Evolutionary conservation across 2,888 invertebrate genomes (phyloP).

Genomic region (Cerastis rubricosa): DNA sequence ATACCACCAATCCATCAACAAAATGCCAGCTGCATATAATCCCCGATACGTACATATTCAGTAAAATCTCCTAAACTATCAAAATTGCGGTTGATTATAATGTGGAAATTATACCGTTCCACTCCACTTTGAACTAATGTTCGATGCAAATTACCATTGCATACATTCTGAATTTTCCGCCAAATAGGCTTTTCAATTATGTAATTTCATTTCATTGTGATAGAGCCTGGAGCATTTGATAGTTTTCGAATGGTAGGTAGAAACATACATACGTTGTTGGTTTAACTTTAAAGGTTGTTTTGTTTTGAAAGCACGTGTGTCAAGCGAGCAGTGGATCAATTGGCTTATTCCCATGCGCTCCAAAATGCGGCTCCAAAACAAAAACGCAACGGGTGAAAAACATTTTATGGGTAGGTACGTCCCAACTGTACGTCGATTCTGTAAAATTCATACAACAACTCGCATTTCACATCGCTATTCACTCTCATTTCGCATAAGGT

Average conservation of each 20-base stretch:
- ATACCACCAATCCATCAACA: conserved; percentile 5
- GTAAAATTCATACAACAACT: no score
- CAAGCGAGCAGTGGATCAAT: neutral
- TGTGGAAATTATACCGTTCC: conserved; percentile 69
- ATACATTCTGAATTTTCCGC: conserved; percentile 56
- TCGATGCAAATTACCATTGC: conserved; percentile 65
- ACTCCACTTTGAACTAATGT: conserved; percentile 57
- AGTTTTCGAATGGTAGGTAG: conserved; percentile 8
- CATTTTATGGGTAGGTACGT: no score
- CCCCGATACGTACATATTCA: neutral
- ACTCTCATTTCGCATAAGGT: no score
- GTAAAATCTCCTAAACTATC: conserved; percentile 41
- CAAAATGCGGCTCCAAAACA: no score
- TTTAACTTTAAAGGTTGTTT: conserved; percentile 15
- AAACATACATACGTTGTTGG: neutral
- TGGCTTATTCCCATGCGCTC: no score
- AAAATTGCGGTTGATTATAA: conserved; percentile 68
- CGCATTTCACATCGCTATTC: no score
- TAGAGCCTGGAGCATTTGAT: conserved; percentile 50
- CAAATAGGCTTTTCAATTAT: conserved; percentile 69
- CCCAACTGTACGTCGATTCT: no score
- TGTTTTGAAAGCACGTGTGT: conserved; percentile 1
- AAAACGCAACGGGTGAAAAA: no score
- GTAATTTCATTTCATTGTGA: conserved; percentile 60
- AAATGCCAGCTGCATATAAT: neutral